These are phyloP conservation scores for Drosophila diplacantha DNA, from an alignment of 2,888 invertebrate genomes.

Conservation along the genomic window DNA sequence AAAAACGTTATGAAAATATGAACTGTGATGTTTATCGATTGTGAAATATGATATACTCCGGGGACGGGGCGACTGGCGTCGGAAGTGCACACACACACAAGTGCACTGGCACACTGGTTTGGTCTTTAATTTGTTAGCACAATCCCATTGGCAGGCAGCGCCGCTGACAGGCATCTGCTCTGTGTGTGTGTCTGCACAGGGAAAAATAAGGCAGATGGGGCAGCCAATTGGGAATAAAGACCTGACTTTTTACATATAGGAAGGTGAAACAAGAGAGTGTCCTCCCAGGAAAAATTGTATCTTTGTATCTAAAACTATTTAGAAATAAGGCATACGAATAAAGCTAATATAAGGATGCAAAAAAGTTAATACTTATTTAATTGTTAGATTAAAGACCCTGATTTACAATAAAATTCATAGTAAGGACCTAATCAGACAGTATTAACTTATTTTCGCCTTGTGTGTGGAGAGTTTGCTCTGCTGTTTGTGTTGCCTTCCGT, in stretches of 20 bases:
- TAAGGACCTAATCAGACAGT: neutral
- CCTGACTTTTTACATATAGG: neutral
- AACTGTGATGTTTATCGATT: slow-evolving; percentile 76
- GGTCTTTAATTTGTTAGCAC: slow-evolving; percentile 65
- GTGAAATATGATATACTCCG: slow-evolving; percentile 69
- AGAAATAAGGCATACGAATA: too few relatives aligned
- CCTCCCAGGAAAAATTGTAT: neutral
- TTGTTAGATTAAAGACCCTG: too few relatives aligned
- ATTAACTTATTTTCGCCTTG: neutral
- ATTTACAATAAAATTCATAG: neutral
- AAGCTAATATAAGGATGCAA: too few relatives aligned
- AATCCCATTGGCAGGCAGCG: slow-evolving; percentile 48
- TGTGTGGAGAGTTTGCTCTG: slow-evolving; percentile 1
- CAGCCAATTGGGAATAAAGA: neutral
- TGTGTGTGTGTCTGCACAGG: slow-evolving; percentile 25
- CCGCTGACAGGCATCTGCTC: slow-evolving; percentile 42
- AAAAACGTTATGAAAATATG: slow-evolving; percentile 73
- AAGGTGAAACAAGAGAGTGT: neutral
- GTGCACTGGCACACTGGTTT: slow-evolving; percentile 35
- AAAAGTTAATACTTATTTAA: neutral
- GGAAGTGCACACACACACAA: slow-evolving; percentile 18
- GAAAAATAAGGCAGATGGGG: neutral
- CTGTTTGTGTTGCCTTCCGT: slow-evolving; percentile 34
- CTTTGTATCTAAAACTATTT: too few relatives aligned
- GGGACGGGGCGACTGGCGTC: slow-evolving; percentile 18